Percentiles rank a stretch among this genome's conserved stretches.
Evolutionary conservation across 2,113 vertebrate species (phyloP).

Genomic region (Pomatorhinus ruficollis): DNA sequence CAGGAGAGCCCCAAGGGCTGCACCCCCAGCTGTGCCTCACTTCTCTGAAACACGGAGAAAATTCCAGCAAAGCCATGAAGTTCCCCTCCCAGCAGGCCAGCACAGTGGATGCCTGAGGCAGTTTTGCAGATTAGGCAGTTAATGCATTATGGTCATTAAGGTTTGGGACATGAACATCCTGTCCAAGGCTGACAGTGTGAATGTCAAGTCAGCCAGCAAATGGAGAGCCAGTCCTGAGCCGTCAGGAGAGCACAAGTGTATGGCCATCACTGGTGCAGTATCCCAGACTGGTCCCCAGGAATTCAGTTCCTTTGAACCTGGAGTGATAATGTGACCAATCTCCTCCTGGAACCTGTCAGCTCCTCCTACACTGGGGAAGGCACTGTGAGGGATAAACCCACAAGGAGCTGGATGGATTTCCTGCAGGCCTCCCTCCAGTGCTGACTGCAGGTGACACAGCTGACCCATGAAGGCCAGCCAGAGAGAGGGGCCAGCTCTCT

Average conservation of each 20-base stretch:
- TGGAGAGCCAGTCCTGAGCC: not conserved
- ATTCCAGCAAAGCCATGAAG: not conserved
- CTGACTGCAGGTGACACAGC: not conserved
- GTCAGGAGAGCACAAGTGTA: fast-evolving
- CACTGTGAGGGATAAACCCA: fast-evolving
- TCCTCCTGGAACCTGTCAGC: not conserved
- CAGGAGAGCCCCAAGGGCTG: not conserved
- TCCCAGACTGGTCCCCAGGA: not conserved
- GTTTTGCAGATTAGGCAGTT: not conserved
- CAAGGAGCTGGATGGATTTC: not conserved
- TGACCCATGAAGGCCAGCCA: not conserved
- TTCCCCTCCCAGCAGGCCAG: not conserved
- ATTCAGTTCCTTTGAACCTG: not conserved
- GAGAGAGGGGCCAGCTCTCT: not conserved
- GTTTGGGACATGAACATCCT: not conserved
- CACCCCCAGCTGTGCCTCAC: not conserved
- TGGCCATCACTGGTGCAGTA: not conserved
- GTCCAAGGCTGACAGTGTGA: fast-evolving
- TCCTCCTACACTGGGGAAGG: not conserved
- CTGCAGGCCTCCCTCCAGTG: fast-evolving
- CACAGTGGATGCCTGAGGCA: not conserved
- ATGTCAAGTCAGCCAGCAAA: not conserved
- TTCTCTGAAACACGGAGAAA: not conserved
- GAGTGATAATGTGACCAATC: not conserved
- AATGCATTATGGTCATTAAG: not conserved